Base-by-base conservation (phyloP, 2,113 vertebrate species). In the Proteles cristata region DNA sequence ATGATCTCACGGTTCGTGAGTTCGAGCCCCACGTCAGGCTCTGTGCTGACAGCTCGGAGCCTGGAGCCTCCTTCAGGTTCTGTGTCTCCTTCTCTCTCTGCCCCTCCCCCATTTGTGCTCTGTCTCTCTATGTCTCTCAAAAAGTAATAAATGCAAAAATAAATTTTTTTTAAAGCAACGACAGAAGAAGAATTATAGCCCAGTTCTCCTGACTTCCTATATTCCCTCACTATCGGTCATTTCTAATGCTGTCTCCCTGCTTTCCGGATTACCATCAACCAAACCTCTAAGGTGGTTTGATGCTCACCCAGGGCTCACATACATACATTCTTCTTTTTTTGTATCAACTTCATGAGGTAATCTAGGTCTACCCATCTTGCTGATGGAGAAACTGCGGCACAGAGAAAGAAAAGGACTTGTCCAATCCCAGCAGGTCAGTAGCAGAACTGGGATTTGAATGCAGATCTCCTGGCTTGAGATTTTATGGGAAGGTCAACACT, bases 181-280 rank as follows among this genome's bases (percentile, higher is more conserved):
- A 11, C 25, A 10, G 69, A 17, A 21, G 5, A 33, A 19, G 63
- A 26, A 5, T 11, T 0, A 2, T 5, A 35, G n/a, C 71, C 43
- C 12, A 5, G 35, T 58, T 28, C 48, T 43, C 58, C 53, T 5
- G 33, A 73, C 55, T 26, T 23, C 35, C 73, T 11, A 3, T 3
- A 0, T 25, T 25, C 55, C 15, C 39, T 26, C 25, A 2, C 35
- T n/a, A n/a, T 0, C 0, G 23, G 45, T 39, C 1, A 0, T n/a
- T 7, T 31, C 50, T 10, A 9, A 21, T 16, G 2, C 74, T 1
- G 26, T 0, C 1, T 9, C 11, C 90, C 10, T 4, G 15, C 28
- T 48, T 26, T 48, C 3, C 4, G 5, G 8, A 0, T 5, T 6
- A 6, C 43, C 12, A 0, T 33, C 11, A 43, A 25, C 45, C 15